These are phyloP conservation scores for Balaenoptera acutorostrata DNA, from an alignment of 2,113 vertebrate genomes.

Conservation along the genomic window DNA sequence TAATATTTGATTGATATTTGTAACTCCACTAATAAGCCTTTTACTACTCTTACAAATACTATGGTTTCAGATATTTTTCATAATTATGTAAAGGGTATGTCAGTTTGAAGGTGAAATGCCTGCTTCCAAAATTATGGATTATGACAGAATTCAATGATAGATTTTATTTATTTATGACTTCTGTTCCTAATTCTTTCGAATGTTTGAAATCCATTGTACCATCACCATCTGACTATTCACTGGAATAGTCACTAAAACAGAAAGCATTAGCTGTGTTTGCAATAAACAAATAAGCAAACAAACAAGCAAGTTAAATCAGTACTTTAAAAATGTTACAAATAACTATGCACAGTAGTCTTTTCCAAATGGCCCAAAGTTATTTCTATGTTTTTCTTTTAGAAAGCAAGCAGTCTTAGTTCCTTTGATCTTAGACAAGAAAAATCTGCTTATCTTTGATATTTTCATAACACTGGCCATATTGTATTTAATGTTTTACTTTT, in stretches of 20 bases:
- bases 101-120: background rate
- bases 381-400: background rate
- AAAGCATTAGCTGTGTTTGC: background rate
- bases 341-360: background rate
- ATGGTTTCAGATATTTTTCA: background rate
- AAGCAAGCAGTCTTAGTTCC: background rate
- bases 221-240: background rate
- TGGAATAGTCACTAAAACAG: background rate
- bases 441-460: slow-evolving; percentile 41
- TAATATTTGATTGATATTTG: background rate
- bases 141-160: background rate
- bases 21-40: background rate
- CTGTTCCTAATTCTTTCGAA: background rate
- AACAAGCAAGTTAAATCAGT: background rate
- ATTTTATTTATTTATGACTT: background rate
- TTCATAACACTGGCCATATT: background rate
- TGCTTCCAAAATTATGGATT: background rate
- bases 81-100: background rate
- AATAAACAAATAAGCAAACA: background rate
- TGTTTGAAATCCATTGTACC: background rate
- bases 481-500: slow-evolving; percentile 58
- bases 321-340: background rate
- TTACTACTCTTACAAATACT: background rate
- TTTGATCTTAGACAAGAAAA: slow-evolving; percentile 23
- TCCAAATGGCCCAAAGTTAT: background rate